These are phyloP conservation scores for Siderastrea siderea DNA, from an alignment of 92 coral and sea anemone genomes.

Conservation along the genomic window DNA sequence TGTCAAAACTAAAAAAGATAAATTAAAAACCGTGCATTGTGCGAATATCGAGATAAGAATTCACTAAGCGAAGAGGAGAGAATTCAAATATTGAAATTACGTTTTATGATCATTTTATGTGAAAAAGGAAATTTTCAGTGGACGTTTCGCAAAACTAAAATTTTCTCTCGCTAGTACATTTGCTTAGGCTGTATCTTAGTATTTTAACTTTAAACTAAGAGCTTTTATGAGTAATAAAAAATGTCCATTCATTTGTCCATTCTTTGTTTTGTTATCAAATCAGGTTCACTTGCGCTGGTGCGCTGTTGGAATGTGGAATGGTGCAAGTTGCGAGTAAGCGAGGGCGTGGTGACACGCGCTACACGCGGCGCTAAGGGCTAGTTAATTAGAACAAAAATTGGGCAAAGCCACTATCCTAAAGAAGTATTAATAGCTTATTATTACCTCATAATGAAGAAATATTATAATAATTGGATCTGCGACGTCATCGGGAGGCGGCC, in stretches of 20 bases:
- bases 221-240: slow-evolving; percentile 4
- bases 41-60: not conserved
- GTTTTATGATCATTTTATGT: too few relatives aligned
- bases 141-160: not conserved
- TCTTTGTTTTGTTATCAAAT: not conserved
- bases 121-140: not conserved
- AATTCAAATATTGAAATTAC: not conserved
- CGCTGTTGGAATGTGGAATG: too few relatives aligned
- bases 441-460: not conserved
- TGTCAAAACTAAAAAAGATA: not conserved
- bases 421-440: too few relatives aligned
- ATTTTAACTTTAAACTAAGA: slow-evolving; percentile 1
- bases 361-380: too few relatives aligned
- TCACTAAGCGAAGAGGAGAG: not conserved
- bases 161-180: not conserved
- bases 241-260: not conserved
- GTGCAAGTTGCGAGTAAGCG: too few relatives aligned
- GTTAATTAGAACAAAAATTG: too few relatives aligned
- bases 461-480: too few relatives aligned
- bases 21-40: not conserved
- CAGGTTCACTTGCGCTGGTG: too few relatives aligned
- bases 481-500: not conserved
- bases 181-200: not conserved
- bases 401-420: too few relatives aligned
- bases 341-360: too few relatives aligned